Percentiles rank a stretch among this genome's conserved stretches.
Conservation (phyloP, 2,113 vertebrate genomes). For the Illadopsis cleaveri region DNA sequence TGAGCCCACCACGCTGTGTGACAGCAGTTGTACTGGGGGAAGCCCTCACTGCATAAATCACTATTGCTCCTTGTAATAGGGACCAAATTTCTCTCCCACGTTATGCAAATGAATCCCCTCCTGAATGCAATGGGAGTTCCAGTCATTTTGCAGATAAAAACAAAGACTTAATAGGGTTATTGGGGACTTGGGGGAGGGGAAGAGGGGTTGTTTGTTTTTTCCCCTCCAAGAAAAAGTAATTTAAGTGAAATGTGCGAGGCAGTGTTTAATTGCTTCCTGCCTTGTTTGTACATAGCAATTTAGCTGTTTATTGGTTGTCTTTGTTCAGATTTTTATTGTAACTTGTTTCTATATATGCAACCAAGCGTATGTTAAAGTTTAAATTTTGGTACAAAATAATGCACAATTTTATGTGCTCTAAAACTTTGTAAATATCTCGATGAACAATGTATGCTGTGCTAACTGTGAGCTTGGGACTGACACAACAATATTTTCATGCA, state of each 20-base stretch:
- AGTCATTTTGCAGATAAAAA: neutral
- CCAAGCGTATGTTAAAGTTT: conserved; percentile 68
- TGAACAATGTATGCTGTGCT: conserved; percentile 64
- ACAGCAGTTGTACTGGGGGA: neutral
- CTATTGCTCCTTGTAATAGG: neutral
- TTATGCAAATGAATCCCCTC: neutral
- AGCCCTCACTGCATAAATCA: neutral
- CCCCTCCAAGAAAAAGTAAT: conserved; percentile 66
- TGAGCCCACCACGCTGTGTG: neutral
- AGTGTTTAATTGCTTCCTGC: conserved; percentile 71
- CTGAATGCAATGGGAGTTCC: neutral
- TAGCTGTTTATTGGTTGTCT: conserved; percentile 74
- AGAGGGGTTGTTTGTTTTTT: conserved; percentile 12
- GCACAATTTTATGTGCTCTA: conserved; percentile 82
- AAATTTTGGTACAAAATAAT: conserved; percentile 66
- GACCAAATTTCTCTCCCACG: neutral
- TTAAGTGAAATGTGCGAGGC: conserved; percentile 62
- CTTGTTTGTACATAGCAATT: conserved; percentile 77
- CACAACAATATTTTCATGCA: conserved; percentile 73
- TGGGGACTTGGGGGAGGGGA: conserved; percentile 10
- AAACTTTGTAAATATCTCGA: conserved; percentile 72
- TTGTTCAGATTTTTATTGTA: conserved; percentile 75
- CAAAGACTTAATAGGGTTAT: neutral
- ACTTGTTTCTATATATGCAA: conserved; percentile 76
- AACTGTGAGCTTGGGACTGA: conserved; percentile 66